These are phyloP conservation scores for Onthophagus taurus DNA, from an alignment of 1,140 invertebrate species.

Conservation along the genomic window DNA sequence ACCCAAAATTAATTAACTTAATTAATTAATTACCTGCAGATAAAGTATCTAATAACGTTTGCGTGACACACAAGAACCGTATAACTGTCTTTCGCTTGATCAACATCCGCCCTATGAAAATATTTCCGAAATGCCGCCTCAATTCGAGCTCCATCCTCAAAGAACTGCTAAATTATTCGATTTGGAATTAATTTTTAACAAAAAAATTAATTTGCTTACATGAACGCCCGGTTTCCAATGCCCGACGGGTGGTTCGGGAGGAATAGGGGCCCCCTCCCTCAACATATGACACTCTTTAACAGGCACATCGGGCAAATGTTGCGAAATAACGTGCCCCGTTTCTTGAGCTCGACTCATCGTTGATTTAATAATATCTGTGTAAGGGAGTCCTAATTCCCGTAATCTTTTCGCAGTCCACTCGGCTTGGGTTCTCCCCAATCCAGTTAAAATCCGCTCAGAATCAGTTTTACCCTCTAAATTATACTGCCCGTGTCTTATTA, in stretches of 20 bases:
- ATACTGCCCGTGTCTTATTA: conserved; percentile 95
- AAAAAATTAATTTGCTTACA: conserved; percentile 55
- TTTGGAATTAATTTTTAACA: neutral
- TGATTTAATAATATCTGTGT: conserved; percentile 69
- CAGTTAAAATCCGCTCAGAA: conserved; percentile 66
- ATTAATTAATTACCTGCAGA: conserved; percentile 66
- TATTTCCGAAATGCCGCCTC: conserved; percentile 93
- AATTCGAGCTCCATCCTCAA: conserved; percentile 88
- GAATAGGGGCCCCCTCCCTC: conserved; percentile 91
- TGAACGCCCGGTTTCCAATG: conserved; percentile 75
- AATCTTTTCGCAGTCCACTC: conserved; percentile 68
- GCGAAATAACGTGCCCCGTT: conserved; percentile 75
- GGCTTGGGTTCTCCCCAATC: conserved; percentile 75
- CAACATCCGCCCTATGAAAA: conserved; percentile 77
- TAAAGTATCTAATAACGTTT: conserved; percentile 97
- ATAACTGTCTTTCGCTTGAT: conserved; percentile 76
- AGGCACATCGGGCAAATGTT: conserved; percentile 48
- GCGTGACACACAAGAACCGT: conserved; percentile 95
- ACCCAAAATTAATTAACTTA: neutral
- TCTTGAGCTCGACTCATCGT: conserved; percentile 91
- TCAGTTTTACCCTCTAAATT: conserved; percentile 63
- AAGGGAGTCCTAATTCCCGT: conserved; percentile 65
- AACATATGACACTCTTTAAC: conserved; percentile 61
- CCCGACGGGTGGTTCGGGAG: conserved; percentile 80
- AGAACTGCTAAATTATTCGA: conserved; percentile 69